phyloP scores from a whole-genome alignment of 2,888 invertebrate genomes.

The Phania funesta region DNA sequence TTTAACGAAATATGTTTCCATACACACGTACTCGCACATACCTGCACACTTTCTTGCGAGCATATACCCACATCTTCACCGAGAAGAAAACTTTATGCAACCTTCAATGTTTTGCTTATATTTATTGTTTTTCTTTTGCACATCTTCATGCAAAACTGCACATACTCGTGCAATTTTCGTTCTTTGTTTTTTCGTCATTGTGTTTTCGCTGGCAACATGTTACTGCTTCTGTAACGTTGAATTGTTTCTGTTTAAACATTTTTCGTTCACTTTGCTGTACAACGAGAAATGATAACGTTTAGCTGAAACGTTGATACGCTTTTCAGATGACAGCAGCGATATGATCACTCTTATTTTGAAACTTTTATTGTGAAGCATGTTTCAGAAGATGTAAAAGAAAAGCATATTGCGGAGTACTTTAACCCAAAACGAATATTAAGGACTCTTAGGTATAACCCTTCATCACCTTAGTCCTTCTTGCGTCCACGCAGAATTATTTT shows the following conservation, averaged over 20 bases:
- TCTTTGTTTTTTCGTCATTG: neutral
- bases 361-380: constrained; percentile 29
- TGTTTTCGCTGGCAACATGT: constrained; percentile 41
- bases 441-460: too few species aligned
- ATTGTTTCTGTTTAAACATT: constrained; percentile 28
- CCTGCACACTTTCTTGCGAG: neutral
- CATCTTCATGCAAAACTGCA: constrained; percentile 27
- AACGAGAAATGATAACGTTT: constrained; percentile 45
- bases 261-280: constrained; percentile 4
- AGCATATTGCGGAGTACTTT: too few species aligned
- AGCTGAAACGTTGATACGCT: constrained; percentile 66
- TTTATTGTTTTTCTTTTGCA: neutral
- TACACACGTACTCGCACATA: neutral
- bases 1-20: constrained; percentile 65
- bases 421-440: too few species aligned
- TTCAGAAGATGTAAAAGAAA: neutral
- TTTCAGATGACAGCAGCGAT: constrained; percentile 70
- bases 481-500: too few species aligned
- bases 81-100: constrained; percentile 46
- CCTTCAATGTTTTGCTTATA: constrained; percentile 44
- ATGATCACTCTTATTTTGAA: constrained; percentile 68
- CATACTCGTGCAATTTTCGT: constrained; percentile 14
- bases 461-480: too few species aligned
- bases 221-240: constrained; percentile 56
- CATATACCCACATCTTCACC: constrained; percentile 48